Base-by-base conservation (phyloP, 2,113 vertebrate genomes). In the Rhinolophus ferrumequinum region DNA sequence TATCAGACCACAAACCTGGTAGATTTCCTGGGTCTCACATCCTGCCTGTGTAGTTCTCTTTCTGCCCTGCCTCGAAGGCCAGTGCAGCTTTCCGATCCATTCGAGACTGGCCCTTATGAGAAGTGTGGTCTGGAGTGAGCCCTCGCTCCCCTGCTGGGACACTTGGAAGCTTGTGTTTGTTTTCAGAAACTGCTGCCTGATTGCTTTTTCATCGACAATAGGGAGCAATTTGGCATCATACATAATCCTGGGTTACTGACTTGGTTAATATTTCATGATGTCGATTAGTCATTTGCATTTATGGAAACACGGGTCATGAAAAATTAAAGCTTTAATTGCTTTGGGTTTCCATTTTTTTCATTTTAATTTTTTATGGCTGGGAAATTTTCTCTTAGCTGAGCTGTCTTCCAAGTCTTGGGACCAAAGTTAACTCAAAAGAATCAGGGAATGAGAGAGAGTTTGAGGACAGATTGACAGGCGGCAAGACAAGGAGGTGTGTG, bases 231-330 rank as follows among this genome's bases (percentile, higher is more conserved):
- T 96, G 96, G 83, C 96, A 67, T 96, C 62, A 28, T 50, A 80
- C 88, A 58, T 95, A 98, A 97, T 94, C 19, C 85, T 10, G 73
- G 93, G 93, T 97, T 98, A 97, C 96, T 91, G 96, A 88, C 72
- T 94, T 47, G n/a, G 85, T 98, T 94, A 98, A 98, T 98, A 97
- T 98, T 99, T 98, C 83, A 98, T 98, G 83, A 93, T 81, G 87
- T 89, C 77, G 62, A 95, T 97, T 97, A 97, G 97, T 96, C 95
- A 97, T 93, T 97, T 95, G 6, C 98, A 98, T 98, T 98, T 98
- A 98, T 98, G 98, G 98, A 94, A 98, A 97, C 81, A 41, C 4
- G 33, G 64, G 30, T 70, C 96, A 98, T 98, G 79, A 98, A 98
- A 98, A 97, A 97, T 97, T 97, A 97, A 98, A 98, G 87, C 76